A percentile compares a stretch with the other conserved stretches of the same genome.
These are phyloP conservation scores for Tromatobia lineatoria DNA, from an alignment of 2,888 invertebrate species.

Conservation along the genomic window DNA sequence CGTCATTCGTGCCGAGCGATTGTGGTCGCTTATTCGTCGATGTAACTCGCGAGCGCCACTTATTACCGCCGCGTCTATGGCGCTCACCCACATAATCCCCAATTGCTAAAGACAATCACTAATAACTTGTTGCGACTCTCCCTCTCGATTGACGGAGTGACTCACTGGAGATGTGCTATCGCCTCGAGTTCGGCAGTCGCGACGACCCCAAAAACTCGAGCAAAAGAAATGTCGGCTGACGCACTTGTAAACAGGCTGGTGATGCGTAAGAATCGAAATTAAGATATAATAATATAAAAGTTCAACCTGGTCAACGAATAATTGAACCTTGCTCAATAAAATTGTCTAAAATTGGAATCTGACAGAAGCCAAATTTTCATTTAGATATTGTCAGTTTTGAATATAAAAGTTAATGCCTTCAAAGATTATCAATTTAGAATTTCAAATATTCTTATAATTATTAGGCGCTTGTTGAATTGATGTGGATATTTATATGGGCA, in stretches of 20 bases:
- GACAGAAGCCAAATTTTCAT: too few relatives aligned
- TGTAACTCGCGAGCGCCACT: not conserved
- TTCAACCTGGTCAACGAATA: too few relatives aligned
- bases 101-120: slow-evolving; percentile 84
- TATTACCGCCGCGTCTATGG: not conserved
- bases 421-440: too few relatives aligned
- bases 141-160: slow-evolving; percentile 82
- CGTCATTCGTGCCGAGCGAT: slow-evolving; percentile 29
- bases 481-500: too few relatives aligned
- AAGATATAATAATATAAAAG: too few relatives aligned
- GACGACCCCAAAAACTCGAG: slow-evolving; percentile 11
- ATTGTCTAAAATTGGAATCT: too few relatives aligned
- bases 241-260: slow-evolving; percentile 23
- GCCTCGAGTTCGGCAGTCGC: slow-evolving; percentile 41
- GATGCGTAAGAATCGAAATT: not conserved
- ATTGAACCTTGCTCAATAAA: too few relatives aligned
- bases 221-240: slow-evolving; percentile 9
- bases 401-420: too few relatives aligned
- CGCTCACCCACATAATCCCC: slow-evolving; percentile 70
- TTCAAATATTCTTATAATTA: too few relatives aligned
- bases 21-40: slow-evolving; percentile 18
- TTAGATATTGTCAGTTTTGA: too few relatives aligned
- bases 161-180: slow-evolving; percentile 72
- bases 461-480: too few relatives aligned
- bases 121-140: slow-evolving; percentile 78